Percentiles rank a stretch among this genome's conserved stretches.
phyloP scores from a whole-genome alignment of 2,797 vertebrate genomes.

The Myotis planiceps region DNA sequence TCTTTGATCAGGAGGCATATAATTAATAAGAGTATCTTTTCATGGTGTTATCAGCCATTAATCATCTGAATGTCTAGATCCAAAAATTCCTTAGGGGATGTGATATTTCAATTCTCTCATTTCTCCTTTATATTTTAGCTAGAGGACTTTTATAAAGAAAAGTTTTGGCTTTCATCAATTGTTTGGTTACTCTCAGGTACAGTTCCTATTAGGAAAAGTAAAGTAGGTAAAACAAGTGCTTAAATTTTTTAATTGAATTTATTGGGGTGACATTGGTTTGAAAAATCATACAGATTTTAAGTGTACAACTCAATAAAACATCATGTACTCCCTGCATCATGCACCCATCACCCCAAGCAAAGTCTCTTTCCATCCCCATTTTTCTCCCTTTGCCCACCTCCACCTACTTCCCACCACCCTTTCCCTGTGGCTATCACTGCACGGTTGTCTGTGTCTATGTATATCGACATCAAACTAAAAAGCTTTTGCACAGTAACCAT shows the following conservation, averaged over 20 bases:
- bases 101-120: neutral
- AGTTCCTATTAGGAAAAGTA: neutral
- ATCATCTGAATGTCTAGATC: neutral
- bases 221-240: neutral
- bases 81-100: neutral
- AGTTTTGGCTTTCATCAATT: neutral
- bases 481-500: neutral
- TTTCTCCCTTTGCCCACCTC: neutral
- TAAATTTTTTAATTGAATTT: neutral
- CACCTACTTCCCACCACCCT: neutral
- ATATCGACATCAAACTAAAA: neutral
- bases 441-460: neutral
- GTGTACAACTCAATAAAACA: neutral
- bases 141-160: neutral
- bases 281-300: neutral
- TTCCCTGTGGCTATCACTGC: neutral
- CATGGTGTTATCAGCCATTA: neutral
- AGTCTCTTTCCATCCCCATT: neutral
- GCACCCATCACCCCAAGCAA: neutral
- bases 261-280: neutral
- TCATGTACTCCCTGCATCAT: neutral
- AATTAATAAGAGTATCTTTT: neutral
- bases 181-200: neutral
- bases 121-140: constrained; percentile 29
- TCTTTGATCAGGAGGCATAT: neutral